These are phyloP conservation scores for Benthosema pterotum DNA, from an alignment of 2,797 vertebrate genomes.

Conservation along the genomic window DNA sequence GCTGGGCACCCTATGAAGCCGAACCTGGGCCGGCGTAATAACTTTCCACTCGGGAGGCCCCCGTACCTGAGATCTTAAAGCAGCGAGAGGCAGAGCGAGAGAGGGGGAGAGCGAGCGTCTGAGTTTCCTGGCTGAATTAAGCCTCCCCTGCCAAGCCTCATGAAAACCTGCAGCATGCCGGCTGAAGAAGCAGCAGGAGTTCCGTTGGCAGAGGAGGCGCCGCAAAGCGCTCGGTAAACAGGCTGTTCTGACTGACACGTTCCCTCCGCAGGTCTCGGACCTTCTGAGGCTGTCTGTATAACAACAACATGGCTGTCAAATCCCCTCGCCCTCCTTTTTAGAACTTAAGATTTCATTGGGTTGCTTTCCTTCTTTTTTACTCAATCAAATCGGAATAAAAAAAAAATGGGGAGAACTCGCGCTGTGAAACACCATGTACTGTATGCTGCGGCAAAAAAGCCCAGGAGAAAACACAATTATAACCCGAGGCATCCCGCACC, in stretches of 20 bases:
- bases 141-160: conserved; percentile 40
- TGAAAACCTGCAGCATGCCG: conserved; percentile 30
- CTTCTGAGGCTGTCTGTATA: background rate
- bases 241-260: conserved; percentile 39
- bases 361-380: no score
- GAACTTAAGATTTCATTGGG: background rate
- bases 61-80: conserved; percentile 56
- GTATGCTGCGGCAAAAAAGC: conserved; percentile 20
- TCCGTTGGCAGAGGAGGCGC: conserved; percentile 34
- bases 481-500: conserved; percentile 21
- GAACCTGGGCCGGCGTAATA: conserved; percentile 53
- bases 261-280: conserved; percentile 23
- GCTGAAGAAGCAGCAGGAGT: conserved; percentile 41
- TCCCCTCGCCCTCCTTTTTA: conserved; percentile 2
- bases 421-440: conserved; percentile 37
- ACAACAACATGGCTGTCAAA: no score
- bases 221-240: conserved; percentile 7
- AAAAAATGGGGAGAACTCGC: conserved; percentile 30
- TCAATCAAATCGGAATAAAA: conserved; percentile 12
- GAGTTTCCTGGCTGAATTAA: conserved; percentile 47
- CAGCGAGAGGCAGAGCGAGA: conserved; percentile 6
- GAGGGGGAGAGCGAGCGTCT: conserved; percentile 15
- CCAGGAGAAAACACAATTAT: conserved; percentile 41
- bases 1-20: conserved; percentile 51
- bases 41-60: conserved; percentile 59